A percentile compares a stretch with the other conserved stretches of the same genome.
phyloP scores from a whole-genome alignment of 2,888 invertebrate species.

The Lasioglossum pauxillum region DNA sequence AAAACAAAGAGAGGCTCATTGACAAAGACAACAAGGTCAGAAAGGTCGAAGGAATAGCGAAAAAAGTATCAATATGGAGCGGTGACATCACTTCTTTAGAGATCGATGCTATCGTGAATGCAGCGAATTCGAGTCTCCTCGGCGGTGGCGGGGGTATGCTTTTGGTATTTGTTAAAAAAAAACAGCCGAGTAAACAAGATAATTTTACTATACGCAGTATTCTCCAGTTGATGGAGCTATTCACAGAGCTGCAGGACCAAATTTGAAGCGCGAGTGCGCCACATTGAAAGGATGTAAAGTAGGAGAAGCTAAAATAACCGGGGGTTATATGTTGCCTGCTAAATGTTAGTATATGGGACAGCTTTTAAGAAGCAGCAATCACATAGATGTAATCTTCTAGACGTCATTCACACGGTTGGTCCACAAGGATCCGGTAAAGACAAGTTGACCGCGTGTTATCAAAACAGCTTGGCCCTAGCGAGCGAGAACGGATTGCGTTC shows the following conservation, averaged over 20 bases:
- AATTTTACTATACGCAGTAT: constrained; percentile 19
- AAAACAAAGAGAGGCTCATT: constrained; percentile 80
- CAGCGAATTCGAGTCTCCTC: constrained; percentile 90
- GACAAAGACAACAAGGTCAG: constrained; percentile 61
- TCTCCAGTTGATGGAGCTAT: constrained; percentile 94
- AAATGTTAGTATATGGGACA: constrained; percentile 88
- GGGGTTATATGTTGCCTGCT: constrained; percentile 92
- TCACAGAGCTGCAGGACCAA: constrained; percentile 91
- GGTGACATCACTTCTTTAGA: constrained; percentile 94
- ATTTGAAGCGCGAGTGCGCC: constrained; percentile 89
- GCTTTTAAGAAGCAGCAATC: neutral
- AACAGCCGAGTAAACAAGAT: neutral
- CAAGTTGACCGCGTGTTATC: constrained; percentile 89
- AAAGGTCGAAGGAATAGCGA: constrained; percentile 82
- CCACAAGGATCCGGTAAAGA: constrained; percentile 89
- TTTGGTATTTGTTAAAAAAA: neutral
- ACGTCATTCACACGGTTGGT: constrained; percentile 96
- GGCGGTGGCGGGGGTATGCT: constrained; percentile 92
- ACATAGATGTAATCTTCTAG: constrained; percentile 84
- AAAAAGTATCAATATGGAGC: constrained; percentile 89
- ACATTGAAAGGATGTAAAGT: constrained; percentile 90
- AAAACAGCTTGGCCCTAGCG: constrained; percentile 87
- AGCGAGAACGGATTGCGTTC: constrained; percentile 87
- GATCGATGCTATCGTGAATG: constrained; percentile 96
- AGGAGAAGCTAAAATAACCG: constrained; percentile 94